Evolutionary conservation across 1,140 invertebrate species (phyloP), one percentile per base, ranked within the genome.

Genomic region (Drosophila eugracilis): DNA sequence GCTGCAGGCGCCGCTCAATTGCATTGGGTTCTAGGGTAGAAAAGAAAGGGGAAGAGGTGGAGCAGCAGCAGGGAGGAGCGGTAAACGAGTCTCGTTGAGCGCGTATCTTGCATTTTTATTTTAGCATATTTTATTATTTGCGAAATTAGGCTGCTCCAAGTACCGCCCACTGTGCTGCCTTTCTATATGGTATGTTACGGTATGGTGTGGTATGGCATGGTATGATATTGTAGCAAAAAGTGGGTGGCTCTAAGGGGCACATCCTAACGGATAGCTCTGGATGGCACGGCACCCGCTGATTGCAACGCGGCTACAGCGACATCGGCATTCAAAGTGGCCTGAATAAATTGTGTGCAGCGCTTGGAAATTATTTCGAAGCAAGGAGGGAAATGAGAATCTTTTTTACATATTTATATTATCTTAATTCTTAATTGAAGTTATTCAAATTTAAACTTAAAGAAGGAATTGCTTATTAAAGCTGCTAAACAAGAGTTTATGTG

Each of bases 1-100:
- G 77, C 69, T 63, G 78, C 81, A 88, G 81, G 81, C 81, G 81
- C 81, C 81, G 62, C 77, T 81, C 81, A 85, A 85, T 81, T 86
- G 53, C 58, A 69, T 37, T 53, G 55, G 22, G 12, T 41, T 37
- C 42, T 14, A n/a, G 9, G 44, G n/a, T n/a, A n/a, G n/a, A n/a
- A n/a, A n/a, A n/a, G n/a, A n/a, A n/a, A n/a, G n/a, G n/a, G n/a
- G n/a, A n/a, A n/a, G n/a, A n/a, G n/a, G n/a, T n/a, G n/a, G n/a
- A n/a, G n/a, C n/a, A n/a, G n/a, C n/a, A n/a, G n/a, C n/a, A n/a
- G n/a, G n/a, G n/a, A n/a, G 15, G 24, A 6, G 19, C 21, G 44
- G 44, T 47, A 65, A 60, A 37, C 36, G 60, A 47, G 26, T 14
- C 54, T 65, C 37, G 55, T 44, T 39, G 28, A 15, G 45, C 37